Percentiles rank a stretch among this genome's conserved stretches.
Evolutionary conservation across 1,140 invertebrate genomes (phyloP).

Genomic region (Drosophila santomea): DNA sequence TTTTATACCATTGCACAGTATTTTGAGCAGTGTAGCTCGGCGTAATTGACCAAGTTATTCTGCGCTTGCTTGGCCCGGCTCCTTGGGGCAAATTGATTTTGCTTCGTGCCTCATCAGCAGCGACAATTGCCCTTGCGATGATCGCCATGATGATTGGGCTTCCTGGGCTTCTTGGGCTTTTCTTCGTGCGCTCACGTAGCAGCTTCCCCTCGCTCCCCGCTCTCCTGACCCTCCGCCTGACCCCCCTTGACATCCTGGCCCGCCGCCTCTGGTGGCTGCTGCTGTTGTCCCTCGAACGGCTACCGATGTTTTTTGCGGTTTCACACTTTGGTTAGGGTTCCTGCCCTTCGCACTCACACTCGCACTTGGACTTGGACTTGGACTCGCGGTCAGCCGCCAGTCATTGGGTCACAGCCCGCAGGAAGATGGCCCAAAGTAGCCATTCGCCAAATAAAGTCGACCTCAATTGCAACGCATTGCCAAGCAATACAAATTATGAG

Average conservation of each 20-base stretch:
- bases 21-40: conserved; percentile 1
- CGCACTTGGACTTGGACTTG: conserved; percentile 1
- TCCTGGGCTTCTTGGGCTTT: conserved; percentile 21
- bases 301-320: conserved; percentile 84
- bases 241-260: conserved; percentile 9
- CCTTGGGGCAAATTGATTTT: conserved; percentile 75
- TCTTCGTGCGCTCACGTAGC: conserved; percentile 62
- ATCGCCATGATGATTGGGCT: conserved; percentile 48
- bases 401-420: conserved; percentile 56
- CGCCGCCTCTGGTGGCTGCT: conserved; percentile 16
- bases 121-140: conserved; percentile 71
- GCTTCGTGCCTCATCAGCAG: conserved; percentile 81
- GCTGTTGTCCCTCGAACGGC: conserved; percentile 44
- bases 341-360: conserved; percentile 67
- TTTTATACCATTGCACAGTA: too few species aligned
- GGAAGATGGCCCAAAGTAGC: conserved; percentile 1
- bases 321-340: conserved; percentile 84
- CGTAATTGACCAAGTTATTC: conserved; percentile 78
- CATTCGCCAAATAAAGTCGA: conserved; percentile 2
- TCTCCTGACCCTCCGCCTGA: not conserved
- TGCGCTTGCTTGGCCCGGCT: conserved; percentile 67
- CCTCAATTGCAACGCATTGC: not conserved
- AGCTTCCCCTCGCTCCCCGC: conserved; percentile 26
- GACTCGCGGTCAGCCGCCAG: conserved; percentile 35
- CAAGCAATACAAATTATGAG: too few species aligned